Evolutionary conservation across 2,113 vertebrate genomes (phyloP), one percentile per base, ranked within the genome.

Genomic region (Eulemur rufifrons): DNA sequence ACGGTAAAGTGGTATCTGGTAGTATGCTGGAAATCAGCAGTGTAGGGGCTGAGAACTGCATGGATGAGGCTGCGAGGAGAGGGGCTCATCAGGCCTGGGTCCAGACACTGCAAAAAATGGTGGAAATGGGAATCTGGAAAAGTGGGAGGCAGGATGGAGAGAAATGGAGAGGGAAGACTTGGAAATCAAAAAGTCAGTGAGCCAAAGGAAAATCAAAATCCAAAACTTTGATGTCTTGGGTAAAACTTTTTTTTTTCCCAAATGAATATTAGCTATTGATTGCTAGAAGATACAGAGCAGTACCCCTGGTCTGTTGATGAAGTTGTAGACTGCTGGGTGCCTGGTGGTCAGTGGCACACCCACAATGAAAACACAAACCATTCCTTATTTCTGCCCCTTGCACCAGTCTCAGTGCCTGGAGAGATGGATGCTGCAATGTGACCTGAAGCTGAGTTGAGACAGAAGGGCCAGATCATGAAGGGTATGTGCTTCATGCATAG

Each of bases 41-140:
- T 17, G 1, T 4, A 1, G 18, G 5, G 4, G 18, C 27, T 56
- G 11, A 93, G 34, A 95, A 64, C 0, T 8, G 1, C 56, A 8
- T 18, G 37, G 0, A 29, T 25, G 5, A 42, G 14, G 59, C 2
- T 50, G 0, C 8, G 20, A 59, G 61, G 45, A 77, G 23, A 84
- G 6, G 29, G 2, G 4, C 9, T 29, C 54, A 25, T 0, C 0
- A 8, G 18, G 11, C 9, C 1, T 32, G 20, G 15, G 23, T 25
- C 27, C 50, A 71, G 18, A 11, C 18, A 45, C 61, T 8, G 47
- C 20, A 45, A 54, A 78, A 69, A 66, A 34, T 8, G 2, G 8
- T 4, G 15, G 39, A 9, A 21, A 13, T 23, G 0, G 13, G 2
- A 23, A 32, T 29, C 1, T 39, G 64, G 47, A 8, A 29, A 20